Conservation (phyloP, 1,140 invertebrate genomes). For the Rhyzopertha dominica region DNA sequence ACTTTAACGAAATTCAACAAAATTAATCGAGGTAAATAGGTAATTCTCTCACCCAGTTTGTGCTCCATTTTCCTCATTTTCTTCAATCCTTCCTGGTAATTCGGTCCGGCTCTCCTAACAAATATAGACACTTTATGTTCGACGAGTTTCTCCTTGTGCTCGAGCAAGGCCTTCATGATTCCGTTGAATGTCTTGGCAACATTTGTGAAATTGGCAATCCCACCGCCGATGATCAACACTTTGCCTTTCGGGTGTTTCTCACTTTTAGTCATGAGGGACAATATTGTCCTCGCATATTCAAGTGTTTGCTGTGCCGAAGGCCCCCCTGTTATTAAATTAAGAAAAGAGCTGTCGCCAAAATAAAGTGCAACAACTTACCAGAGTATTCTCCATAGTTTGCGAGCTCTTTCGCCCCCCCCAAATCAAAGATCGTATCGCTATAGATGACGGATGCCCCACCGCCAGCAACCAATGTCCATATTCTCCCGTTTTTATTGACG, state of each 20-base stretch:
- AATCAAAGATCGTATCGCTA: conserved; percentile 97
- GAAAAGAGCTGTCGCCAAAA: background rate
- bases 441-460: conserved; percentile 99
- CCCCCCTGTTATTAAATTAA: conserved; percentile 51
- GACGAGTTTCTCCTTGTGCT: conserved; percentile 84
- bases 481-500: conserved; percentile 86
- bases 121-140: conserved; percentile 94
- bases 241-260: conserved; percentile 76
- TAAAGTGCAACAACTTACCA: conserved; percentile 52
- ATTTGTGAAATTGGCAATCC: conserved; percentile 99
- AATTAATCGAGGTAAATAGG: too few species aligned
- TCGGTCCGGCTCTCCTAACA: conserved; percentile 94
- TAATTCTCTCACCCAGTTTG: conserved; percentile 53
- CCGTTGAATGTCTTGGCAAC: conserved; percentile 99
- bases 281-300: conserved; percentile 97
- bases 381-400: conserved; percentile 99
- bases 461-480: conserved; percentile 99
- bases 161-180: conserved; percentile 92
- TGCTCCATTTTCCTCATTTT: conserved; percentile 86
- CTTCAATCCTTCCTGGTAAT: conserved; percentile 78
- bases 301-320: conserved; percentile 98
- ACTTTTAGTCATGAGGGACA: conserved; percentile 88
- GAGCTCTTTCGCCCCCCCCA: conserved; percentile 87
- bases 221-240: conserved; percentile 97
- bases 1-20: too few species aligned